A percentile compares a stretch with the other conserved stretches of the same genome.
Conservation (phyloP, 92 coral and sea anemone species). For the Siderastrea siderea region DNA sequence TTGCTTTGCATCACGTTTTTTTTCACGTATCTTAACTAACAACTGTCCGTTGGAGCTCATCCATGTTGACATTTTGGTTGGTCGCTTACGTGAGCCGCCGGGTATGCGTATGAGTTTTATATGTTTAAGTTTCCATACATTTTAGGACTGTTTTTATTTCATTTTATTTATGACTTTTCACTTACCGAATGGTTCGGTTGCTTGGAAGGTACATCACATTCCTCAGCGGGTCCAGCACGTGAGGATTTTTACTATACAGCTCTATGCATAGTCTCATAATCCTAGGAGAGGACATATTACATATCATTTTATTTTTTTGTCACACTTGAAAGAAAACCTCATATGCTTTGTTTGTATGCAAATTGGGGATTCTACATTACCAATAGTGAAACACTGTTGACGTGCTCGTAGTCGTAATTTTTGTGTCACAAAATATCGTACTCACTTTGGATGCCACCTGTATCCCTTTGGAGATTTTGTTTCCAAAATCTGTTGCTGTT, state of each 20-base stretch:
- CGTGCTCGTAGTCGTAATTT: neutral
- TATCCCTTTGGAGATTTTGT: slow-evolving; percentile 37
- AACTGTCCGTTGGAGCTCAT: too few species aligned
- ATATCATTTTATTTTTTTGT: neutral
- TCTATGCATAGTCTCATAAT: slow-evolving; percentile 51
- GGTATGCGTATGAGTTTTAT: neutral
- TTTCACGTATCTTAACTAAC: too few species aligned
- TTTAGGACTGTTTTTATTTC: neutral
- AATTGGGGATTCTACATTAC: neutral
- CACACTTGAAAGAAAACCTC: neutral
- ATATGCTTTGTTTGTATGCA: neutral
- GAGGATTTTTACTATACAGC: slow-evolving; percentile 59
- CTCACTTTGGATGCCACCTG: slow-evolving; percentile 72
- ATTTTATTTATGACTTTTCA: neutral
- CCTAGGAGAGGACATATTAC: slow-evolving; percentile 19
- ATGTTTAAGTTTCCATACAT: neutral
- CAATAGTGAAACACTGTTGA: neutral
- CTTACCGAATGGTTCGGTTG: slow-evolving; percentile 56
- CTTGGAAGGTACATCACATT: slow-evolving; percentile 49
- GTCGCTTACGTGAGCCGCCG: neutral
- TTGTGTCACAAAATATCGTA: neutral
- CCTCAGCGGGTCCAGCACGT: slow-evolving; percentile 48
- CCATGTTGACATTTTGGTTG: too few species aligned
- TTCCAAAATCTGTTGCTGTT: slow-evolving; percentile 39
- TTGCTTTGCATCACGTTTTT: too few species aligned